These are phyloP conservation scores for Planiliza haematocheilus DNA, from an alignment of 2,113 vertebrate genomes.

Conservation along the genomic window DNA sequence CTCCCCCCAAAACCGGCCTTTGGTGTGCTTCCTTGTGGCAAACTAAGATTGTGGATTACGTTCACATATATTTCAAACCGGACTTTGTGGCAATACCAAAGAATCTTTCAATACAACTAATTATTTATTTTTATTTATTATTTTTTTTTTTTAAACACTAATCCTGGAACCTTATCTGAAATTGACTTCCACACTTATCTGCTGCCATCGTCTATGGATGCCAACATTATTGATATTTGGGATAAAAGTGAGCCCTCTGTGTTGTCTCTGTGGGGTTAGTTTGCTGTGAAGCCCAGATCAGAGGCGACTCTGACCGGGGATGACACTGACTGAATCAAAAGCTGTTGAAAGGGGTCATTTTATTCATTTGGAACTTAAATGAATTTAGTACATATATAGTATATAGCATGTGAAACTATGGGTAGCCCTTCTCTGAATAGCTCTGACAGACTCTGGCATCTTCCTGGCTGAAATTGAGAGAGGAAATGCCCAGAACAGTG, in stretches of 20 bases:
- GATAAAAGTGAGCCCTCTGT: conserved; percentile 58
- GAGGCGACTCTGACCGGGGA: conserved; percentile 41
- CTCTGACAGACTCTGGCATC: conserved; percentile 22
- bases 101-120: neutral
- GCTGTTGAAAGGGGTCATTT: conserved; percentile 29
- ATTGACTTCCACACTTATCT: conserved; percentile 42
- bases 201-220: conserved; percentile 36
- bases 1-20: neutral
- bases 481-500: conserved; percentile 10
- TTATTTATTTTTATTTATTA: neutral
- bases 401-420: conserved; percentile 6
- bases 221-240: conserved; percentile 62
- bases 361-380: conserved; percentile 22
- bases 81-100: neutral
- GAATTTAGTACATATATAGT: neutral
- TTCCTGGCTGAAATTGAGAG: conserved; percentile 37
- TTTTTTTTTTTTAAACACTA: neutral
- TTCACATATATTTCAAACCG: conserved; percentile 16
- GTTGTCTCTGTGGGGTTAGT: conserved; percentile 43
- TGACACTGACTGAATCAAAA: conserved; percentile 30
- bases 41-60: neutral
- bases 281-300: conserved; percentile 65
- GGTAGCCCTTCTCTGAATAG: conserved; percentile 8
- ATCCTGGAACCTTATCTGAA: conserved; percentile 55
- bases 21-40: conserved; percentile 5